Evolutionary conservation across 2,113 vertebrate genomes (phyloP).

Genomic region (Tapirus terrestris): DNA sequence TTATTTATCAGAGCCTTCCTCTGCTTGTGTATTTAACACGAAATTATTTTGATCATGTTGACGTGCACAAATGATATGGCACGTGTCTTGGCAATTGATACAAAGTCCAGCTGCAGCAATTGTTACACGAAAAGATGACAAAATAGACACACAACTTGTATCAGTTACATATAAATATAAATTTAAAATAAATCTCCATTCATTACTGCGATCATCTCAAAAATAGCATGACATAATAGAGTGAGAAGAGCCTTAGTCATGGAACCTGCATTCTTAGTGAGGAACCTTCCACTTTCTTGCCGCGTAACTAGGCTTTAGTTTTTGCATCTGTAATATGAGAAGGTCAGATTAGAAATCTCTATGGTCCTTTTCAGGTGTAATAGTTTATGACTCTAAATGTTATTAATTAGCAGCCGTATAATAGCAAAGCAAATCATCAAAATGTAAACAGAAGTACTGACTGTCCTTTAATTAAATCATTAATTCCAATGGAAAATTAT

Average conservation of each 20-base stretch:
- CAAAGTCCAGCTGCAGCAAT: background rate
- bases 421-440: slow-evolving; percentile 15
- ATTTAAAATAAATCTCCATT: slow-evolving; percentile 36
- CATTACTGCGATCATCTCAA: background rate
- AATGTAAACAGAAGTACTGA: background rate
- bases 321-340: background rate
- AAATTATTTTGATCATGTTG: background rate
- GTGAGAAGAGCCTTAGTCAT: background rate
- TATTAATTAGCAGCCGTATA: slow-evolving; percentile 1
- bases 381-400: slow-evolving; percentile 12
- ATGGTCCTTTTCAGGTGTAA: background rate
- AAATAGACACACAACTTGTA: background rate
- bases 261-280: background rate
- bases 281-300: background rate
- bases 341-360: background rate
- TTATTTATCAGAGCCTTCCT: background rate
- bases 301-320: background rate
- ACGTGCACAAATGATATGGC: background rate
- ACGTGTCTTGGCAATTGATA: background rate
- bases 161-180: background rate
- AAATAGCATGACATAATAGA: background rate
- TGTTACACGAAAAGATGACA: slow-evolving; percentile 4
- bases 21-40: background rate
- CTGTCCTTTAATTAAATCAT: background rate
- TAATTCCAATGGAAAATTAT: background rate